A percentile compares a stretch with the other conserved stretches of the same genome.
phyloP scores from a whole-genome alignment of 2,888 invertebrate genomes.

The Mimas tiliae region DNA sequence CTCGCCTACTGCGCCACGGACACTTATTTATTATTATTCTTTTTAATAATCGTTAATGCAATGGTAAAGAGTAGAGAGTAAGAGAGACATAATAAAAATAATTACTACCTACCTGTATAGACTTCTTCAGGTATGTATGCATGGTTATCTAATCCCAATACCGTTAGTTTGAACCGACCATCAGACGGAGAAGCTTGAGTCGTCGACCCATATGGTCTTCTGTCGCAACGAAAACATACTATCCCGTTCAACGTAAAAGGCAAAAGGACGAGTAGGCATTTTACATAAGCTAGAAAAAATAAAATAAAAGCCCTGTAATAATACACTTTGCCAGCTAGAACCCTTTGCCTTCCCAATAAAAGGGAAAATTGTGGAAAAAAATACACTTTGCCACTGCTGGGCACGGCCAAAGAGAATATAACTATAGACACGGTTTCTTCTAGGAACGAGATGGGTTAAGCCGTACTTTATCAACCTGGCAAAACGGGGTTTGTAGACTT shows the following conservation, averaged over 20 bases:
- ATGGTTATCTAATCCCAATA: slow-evolving; percentile 56
- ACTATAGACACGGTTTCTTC: too few species aligned
- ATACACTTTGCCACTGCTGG: too few species aligned
- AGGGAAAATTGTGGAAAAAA: too few species aligned
- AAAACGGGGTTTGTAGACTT: too few species aligned
- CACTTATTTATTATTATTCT: too few species aligned
- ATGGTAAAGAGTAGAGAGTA: too few species aligned
- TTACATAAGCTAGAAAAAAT: not conserved
- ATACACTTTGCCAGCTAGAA: too few species aligned
- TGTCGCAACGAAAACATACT: slow-evolving; percentile 66
- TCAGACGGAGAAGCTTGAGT: slow-evolving; percentile 65
- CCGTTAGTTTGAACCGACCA: slow-evolving; percentile 63
- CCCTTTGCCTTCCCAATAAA: not conserved
- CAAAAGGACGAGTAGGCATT: not conserved
- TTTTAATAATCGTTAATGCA: too few species aligned
- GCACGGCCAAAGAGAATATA: too few species aligned
- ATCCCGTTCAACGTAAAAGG: not conserved
- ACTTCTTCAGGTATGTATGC: slow-evolving; percentile 73
- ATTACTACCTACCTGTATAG: slow-evolving; percentile 60
- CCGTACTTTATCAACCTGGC: too few species aligned
- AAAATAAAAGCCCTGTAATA: not conserved
- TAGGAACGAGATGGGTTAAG: too few species aligned
- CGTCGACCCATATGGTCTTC: slow-evolving; percentile 69
- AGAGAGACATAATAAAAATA: not conserved
- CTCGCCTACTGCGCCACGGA: too few species aligned